Evolutionary conservation across 1,140 invertebrate species (phyloP).

Genomic region (Philotrypesis tridentata): DNA sequence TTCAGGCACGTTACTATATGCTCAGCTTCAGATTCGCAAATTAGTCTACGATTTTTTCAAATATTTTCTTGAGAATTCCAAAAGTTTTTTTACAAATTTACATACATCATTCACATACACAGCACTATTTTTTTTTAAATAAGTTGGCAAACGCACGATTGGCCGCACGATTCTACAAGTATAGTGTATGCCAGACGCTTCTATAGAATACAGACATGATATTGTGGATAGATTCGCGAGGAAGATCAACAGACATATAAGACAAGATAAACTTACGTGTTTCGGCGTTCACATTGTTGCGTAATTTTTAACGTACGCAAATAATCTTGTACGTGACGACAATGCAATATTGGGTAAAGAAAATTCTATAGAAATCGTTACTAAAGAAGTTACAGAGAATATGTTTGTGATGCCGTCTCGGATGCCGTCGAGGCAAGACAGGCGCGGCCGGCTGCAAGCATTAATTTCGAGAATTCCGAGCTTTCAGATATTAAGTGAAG

Average conservation of each 20-base stretch:
- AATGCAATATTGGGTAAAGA: not conserved
- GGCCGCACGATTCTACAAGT: no score
- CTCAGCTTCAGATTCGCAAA: not conserved
- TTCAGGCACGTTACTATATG: not conserved
- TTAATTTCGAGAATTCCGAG: not conserved
- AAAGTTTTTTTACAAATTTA: no score
- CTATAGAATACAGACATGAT: constrained; percentile 38
- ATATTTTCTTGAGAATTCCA: not conserved
- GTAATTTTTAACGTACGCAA: not conserved
- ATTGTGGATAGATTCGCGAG: constrained; percentile 56
- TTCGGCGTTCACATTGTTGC: not conserved
- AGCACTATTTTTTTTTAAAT: no score
- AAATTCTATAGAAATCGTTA: no score
- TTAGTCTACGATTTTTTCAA: not conserved
- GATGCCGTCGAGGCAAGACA: not conserved
- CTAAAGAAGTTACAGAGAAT: no score
- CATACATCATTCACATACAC: no score
- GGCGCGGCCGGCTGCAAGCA: not conserved
- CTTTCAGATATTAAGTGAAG: constrained; percentile 30
- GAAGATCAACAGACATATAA: constrained; percentile 66
- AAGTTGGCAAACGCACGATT: no score
- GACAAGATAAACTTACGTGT: constrained; percentile 65
- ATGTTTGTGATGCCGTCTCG: not conserved
- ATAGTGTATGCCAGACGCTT: not conserved
- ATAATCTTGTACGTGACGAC: not conserved